These are phyloP conservation scores for Monochamus alternatus DNA, from an alignment of 2,888 invertebrate species.

Conservation along the genomic window DNA sequence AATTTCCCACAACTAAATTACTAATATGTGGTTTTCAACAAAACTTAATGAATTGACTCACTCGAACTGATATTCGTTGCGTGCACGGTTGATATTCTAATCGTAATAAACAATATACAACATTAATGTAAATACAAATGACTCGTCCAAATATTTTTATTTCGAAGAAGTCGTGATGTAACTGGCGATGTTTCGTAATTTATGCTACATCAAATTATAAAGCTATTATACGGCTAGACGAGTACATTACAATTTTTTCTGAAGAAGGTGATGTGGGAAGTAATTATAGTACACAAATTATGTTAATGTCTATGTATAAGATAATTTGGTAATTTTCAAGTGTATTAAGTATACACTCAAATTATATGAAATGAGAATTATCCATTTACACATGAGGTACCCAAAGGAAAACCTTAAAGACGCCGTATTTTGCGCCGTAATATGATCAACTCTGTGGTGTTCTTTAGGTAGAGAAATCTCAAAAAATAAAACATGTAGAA, in stretches of 20 bases:
- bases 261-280: background rate
- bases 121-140: background rate
- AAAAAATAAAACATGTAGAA: too few relatives aligned
- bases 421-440: too few relatives aligned
- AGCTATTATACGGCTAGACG: background rate
- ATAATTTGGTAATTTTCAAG: too few relatives aligned
- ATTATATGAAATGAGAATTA: too few relatives aligned
- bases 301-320: background rate
- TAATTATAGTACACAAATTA: background rate
- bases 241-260: constrained; percentile 4
- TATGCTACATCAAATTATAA: background rate
- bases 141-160: constrained; percentile 4
- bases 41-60: background rate
- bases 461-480: too few relatives aligned
- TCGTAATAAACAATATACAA: constrained; percentile 1
- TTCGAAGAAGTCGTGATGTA: constrained; percentile 17
- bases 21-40: background rate
- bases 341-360: too few relatives aligned
- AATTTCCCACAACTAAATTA: background rate
- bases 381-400: too few relatives aligned
- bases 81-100: background rate
- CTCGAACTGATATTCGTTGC: background rate
- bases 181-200: background rate
- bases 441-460: too few relatives aligned
- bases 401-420: too few relatives aligned